These are phyloP conservation scores for Paracyprichromis sp. DNA, from an alignment of 2,113 vertebrate genomes.

Conservation along the genomic window DNA sequence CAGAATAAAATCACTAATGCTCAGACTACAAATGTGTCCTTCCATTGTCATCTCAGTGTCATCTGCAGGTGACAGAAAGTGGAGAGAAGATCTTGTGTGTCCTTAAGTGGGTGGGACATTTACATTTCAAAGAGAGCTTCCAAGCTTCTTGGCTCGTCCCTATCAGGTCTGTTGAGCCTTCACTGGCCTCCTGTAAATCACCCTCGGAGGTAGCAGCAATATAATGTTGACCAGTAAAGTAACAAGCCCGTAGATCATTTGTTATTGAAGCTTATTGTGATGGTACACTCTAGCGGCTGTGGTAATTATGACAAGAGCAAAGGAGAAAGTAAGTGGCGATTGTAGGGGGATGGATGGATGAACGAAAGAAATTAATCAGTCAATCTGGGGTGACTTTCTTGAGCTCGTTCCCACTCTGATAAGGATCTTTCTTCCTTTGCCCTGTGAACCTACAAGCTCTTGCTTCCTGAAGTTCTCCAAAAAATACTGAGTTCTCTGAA, in stretches of 20 bases:
- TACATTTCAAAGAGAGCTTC: conserved; percentile 12
- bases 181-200: not conserved
- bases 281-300: not conserved
- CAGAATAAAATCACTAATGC: not conserved
- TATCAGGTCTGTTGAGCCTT: not conserved
- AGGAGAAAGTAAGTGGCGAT: not conserved
- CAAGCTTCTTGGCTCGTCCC: not conserved
- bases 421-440: not conserved
- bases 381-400: not conserved
- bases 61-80: not conserved
- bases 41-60: not conserved
- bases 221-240: not conserved
- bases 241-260: not conserved
- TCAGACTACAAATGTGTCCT: not conserved
- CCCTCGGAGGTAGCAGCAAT: not conserved
- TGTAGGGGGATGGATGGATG: not conserved
- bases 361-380: not conserved
- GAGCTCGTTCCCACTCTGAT: not conserved
- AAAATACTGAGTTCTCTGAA: not conserved
- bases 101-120: not conserved
- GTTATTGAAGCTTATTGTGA: not conserved
- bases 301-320: not conserved
- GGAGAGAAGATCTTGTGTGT: not conserved
- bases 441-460: not conserved
- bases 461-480: not conserved